A percentile compares a stretch with the other conserved stretches of the same genome.
phyloP scores from a whole-genome alignment of 2,888 invertebrate genomes.

The Sesia bembeciformis region DNA sequence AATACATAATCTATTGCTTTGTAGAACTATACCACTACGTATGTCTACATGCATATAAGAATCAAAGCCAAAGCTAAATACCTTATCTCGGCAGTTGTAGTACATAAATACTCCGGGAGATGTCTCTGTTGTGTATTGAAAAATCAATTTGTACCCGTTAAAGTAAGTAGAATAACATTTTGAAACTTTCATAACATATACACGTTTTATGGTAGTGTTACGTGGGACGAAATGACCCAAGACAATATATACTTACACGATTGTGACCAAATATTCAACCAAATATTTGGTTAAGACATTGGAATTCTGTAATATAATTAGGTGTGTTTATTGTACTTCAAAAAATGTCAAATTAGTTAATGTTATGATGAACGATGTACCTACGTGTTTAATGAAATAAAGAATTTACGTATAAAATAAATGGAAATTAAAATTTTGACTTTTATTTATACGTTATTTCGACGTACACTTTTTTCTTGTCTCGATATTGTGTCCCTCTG shows the following conservation, averaged over 20 bases:
- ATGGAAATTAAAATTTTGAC: constrained; percentile 2
- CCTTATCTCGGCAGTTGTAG: no score
- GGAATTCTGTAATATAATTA: constrained; percentile 35
- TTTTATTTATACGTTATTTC: constrained; percentile 14
- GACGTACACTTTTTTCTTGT: background rate
- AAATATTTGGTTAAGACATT: constrained; percentile 59
- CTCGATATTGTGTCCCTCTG: no score
- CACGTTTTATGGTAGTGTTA: constrained; percentile 20
- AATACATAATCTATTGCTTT: background rate
- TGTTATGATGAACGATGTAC: constrained; percentile 36
- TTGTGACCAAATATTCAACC: constrained; percentile 61
- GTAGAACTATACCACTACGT: constrained; percentile 5
- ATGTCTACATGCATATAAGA: constrained; percentile 25
- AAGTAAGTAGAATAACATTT: background rate
- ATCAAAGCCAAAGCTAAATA: constrained; percentile 40
- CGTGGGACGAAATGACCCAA: constrained; percentile 34
- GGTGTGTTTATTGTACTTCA: constrained; percentile 42
- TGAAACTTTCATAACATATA: background rate
- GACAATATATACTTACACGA: constrained; percentile 48
- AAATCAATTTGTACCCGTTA: no score
- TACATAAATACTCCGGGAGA: no score
- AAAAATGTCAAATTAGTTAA: constrained; percentile 58
- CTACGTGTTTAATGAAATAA: constrained; percentile 59
- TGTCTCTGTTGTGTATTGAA: no score
- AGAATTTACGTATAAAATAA: constrained; percentile 44